phyloP scores from a whole-genome alignment of 2,888 invertebrate species.

The Ectemnius lituratus region DNA sequence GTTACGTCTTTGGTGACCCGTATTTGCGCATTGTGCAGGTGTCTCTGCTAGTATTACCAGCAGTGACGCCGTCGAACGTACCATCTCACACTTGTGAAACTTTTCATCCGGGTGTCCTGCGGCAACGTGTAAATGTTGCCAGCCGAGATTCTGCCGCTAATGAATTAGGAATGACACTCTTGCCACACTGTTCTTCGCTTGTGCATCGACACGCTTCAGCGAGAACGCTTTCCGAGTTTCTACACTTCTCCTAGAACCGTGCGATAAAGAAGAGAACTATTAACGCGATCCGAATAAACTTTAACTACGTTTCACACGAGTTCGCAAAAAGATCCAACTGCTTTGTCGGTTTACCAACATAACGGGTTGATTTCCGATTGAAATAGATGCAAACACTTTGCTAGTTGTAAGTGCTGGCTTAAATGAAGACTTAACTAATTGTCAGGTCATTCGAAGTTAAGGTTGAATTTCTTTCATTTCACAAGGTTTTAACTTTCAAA shows the following conservation, averaged over 20 bases:
- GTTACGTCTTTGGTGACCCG: slow-evolving; percentile 54
- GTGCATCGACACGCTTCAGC: slow-evolving; percentile 29
- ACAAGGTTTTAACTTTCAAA: too few relatives aligned
- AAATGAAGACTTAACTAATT: too few relatives aligned
- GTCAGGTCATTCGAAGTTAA: too few relatives aligned
- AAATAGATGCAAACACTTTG: too few relatives aligned
- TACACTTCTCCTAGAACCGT: neutral
- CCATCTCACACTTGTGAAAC: slow-evolving; percentile 55
- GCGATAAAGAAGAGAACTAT: too few relatives aligned
- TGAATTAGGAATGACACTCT: slow-evolving; percentile 52
- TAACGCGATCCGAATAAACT: too few relatives aligned
- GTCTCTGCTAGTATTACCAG: slow-evolving; percentile 18
- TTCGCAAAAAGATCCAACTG: too few relatives aligned
- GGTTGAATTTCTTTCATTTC: too few relatives aligned
- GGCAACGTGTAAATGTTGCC: slow-evolving; percentile 59
- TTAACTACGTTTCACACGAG: too few relatives aligned
- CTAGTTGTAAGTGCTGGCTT: too few relatives aligned
- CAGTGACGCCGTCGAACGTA: slow-evolving; percentile 1
- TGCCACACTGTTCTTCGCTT: slow-evolving; percentile 17
- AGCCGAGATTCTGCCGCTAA: slow-evolving; percentile 50
- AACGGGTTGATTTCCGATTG: too few relatives aligned
- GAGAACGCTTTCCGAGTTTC: slow-evolving; percentile 2
- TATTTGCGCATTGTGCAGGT: slow-evolving; percentile 60
- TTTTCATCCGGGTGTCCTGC: slow-evolving; percentile 42
- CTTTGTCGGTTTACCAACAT: too few relatives aligned